Base-by-base conservation (phyloP, 2,113 vertebrate genomes). In the Aphelocoma coerulescens region DNA sequence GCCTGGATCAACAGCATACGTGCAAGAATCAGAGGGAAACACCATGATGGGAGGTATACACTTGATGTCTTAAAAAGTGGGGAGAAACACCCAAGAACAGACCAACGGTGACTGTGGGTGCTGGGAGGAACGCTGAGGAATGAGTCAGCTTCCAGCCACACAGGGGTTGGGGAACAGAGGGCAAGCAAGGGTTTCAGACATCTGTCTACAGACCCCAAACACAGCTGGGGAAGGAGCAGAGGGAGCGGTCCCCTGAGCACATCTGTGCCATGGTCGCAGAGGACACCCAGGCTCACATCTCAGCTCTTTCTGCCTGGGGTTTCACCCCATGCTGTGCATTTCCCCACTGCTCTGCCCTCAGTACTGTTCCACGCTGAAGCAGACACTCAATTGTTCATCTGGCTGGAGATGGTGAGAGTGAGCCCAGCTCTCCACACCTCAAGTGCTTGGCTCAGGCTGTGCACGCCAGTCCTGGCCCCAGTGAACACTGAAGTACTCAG, bases 61-160 rank as follows among this genome's bases (percentile, higher is more conserved):
- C 22, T 49, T 69, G 33, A n/a, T 7, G 4, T 62, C 73, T 63
- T 26, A 35, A 24, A 51, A 87, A 77, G 30, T 12, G 18, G 32
- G 16, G 32, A 14, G 27, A 54, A 69, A 48, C 35, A 67, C 26
- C 14, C 35, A 52, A 76, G 39, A 75, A 82, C 1, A 74, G 35
- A 63, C 13, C 52, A 78, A 2, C 0, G 1, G 32, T 10, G 49
- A 37, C 19, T 1, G 2, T 14, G 27, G 49, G 3, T 57, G 46
- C 49, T 61, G 62, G 30, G 33, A 79, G 61, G 35, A 73, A 52
- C 1, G 1, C 51, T 81, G 51, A 48, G 78, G 51, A 24, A 24
- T 57, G 52, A 91, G 65, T 22, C 44, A 55, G 26, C 68, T 87
- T 39, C 33, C 61, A 87, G 33, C 48, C 48, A 55, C 3, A 1